phyloP scores from a whole-genome alignment of 1,140 invertebrate genomes.

The Drosophila albomicans region DNA sequence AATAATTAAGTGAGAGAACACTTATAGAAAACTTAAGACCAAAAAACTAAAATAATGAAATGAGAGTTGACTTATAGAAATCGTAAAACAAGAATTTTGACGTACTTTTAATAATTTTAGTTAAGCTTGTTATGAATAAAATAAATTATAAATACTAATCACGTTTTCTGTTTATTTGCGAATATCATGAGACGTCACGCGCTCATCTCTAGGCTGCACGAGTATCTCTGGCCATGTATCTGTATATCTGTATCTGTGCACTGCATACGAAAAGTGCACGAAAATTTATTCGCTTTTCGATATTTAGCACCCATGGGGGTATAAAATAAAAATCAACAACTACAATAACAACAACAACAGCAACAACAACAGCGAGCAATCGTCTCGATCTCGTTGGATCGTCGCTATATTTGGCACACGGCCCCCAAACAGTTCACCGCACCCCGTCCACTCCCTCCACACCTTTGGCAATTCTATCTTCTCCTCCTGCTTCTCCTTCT shows the following conservation, averaged over 20 bases:
- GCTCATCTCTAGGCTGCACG: conserved; percentile 30
- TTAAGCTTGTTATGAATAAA: background rate
- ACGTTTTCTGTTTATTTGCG: background rate
- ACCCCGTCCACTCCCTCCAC: background rate
- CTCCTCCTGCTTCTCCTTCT: background rate
- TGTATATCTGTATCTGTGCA: conserved; percentile 69
- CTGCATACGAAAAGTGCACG: conserved; percentile 63
- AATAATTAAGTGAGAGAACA: too few relatives aligned
- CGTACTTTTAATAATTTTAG: too few relatives aligned
- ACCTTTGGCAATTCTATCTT: background rate
- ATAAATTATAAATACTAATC: background rate
- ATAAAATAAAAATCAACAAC: conserved; percentile 43
- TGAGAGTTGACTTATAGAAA: too few relatives aligned
- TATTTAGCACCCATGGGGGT: conserved; percentile 81
- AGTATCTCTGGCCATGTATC: conserved; percentile 54
- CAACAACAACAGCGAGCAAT: conserved; percentile 13
- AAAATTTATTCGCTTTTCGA: conserved; percentile 78
- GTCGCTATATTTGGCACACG: conserved; percentile 49
- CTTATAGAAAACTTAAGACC: too few relatives aligned
- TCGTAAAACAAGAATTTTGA: too few relatives aligned
- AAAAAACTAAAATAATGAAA: too few relatives aligned
- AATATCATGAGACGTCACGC: conserved; percentile 6
- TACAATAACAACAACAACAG: too few relatives aligned
- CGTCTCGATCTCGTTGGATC: conserved; percentile 36
- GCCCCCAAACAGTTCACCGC: conserved; percentile 1